A percentile compares a stretch with the other conserved stretches of the same genome.
These are phyloP conservation scores for Drosophila eohydei DNA, from an alignment of 2,888 invertebrate genomes.

Conservation along the genomic window DNA sequence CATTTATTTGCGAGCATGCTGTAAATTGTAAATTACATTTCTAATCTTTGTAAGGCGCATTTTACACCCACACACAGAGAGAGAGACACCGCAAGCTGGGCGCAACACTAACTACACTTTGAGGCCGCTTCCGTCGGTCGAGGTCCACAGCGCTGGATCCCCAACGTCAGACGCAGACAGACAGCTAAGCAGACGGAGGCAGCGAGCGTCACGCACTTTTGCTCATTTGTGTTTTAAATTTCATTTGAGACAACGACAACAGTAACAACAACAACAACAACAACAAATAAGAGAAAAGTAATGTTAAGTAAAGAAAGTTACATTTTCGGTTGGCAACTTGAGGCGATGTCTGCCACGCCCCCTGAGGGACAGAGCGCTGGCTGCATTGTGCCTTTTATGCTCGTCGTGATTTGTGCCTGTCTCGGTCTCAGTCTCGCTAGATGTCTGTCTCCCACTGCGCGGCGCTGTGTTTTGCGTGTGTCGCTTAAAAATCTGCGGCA, in stretches of 20 bases:
- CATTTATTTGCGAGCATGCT: conserved; percentile 80
- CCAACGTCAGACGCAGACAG: conserved; percentile 54
- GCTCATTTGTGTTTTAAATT: conserved; percentile 79
- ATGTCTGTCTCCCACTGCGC: conserved; percentile 4
- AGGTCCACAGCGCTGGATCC: conserved; percentile 43
- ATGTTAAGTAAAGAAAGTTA: conserved; percentile 68
- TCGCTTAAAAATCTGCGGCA: conserved; percentile 76
- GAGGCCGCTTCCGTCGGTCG: conserved; percentile 42
- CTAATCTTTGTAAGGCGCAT: conserved; percentile 70
- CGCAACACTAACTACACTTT: conserved; percentile 60
- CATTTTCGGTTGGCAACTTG: conserved; percentile 60
- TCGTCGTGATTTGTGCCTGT: conserved; percentile 58
- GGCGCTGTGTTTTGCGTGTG: conserved; percentile 25
- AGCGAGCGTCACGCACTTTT: conserved; percentile 70
- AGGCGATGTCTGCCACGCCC: conserved; percentile 46
- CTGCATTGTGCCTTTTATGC: conserved; percentile 55
- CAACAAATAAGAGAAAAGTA: conserved; percentile 41
- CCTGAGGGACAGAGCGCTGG: conserved; percentile 44
- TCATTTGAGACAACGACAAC: conserved; percentile 62
- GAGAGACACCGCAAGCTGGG: conserved; percentile 19
- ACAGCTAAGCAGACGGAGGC: conserved; percentile 15
- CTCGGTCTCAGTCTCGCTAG: neutral
- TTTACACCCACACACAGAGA: conserved; percentile 29
- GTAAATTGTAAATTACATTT: conserved; percentile 80
- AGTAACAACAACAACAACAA: conserved; percentile 14